phyloP scores from a whole-genome alignment of 2,888 invertebrate genomes.

The Catocala fraxini region DNA sequence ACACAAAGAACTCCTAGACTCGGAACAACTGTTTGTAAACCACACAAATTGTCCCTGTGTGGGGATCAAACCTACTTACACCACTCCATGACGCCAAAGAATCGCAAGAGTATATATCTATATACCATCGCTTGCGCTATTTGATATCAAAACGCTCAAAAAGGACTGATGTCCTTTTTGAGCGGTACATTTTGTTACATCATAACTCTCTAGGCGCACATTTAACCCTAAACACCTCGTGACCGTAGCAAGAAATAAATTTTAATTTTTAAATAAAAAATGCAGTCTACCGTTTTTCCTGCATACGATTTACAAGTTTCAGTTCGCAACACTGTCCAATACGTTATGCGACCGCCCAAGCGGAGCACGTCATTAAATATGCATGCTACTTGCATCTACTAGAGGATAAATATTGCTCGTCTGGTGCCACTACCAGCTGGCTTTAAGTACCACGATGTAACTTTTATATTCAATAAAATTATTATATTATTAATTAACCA shows the following conservation, averaged over 20 bases:
- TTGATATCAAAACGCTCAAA: no score
- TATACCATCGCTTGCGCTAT: no score
- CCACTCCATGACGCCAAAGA: no score
- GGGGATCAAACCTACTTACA: no score
- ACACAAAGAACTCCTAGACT: no score
- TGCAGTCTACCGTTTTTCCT: constrained; percentile 10
- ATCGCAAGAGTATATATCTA: no score
- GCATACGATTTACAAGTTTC: constrained; percentile 23
- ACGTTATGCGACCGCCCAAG: constrained; percentile 20
- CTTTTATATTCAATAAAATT: constrained; percentile 16
- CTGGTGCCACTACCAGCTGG: constrained; percentile 39
- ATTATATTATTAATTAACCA: background rate
- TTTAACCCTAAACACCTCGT: no score
- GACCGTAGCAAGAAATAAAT: background rate
- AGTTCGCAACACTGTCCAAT: constrained; percentile 26
- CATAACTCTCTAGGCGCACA: no score
- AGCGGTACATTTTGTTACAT: no score
- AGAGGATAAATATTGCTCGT: constrained; percentile 45
- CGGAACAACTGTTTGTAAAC: no score
- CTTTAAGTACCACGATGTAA: constrained; percentile 34
- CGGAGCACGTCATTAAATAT: constrained; percentile 53
- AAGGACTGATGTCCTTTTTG: no score
- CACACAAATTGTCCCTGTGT: no score
- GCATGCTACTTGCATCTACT: constrained; percentile 51
- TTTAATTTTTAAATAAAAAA: constrained; percentile 8